Evolutionary conservation across 2,888 invertebrate species (phyloP), one percentile per base, ranked within the genome.

Genomic region (Pterobdella sp.): DNA sequence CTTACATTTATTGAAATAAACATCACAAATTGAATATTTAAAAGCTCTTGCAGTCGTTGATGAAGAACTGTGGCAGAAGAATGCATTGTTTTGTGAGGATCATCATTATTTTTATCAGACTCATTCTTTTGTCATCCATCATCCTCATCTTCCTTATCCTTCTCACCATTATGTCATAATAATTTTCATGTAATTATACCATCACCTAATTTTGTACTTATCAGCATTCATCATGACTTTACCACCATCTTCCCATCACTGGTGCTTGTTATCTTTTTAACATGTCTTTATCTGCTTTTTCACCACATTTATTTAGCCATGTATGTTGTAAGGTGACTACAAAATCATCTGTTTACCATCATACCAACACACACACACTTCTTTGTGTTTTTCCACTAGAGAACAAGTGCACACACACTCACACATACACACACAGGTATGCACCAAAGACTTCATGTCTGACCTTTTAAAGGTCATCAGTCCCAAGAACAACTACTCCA

Each of bases 401-500:
- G 10, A 42, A 14, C 49, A 42, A 42, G 7, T 22, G 10, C 7
- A 14, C 49, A 42, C 22, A 14, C 49, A 14, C 49, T 14, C 22
- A 7, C 49, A 42, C 22, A 7, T 22, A 42, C 22, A 14, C 49
- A 42, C 90, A 4, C 86, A 93, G 75, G 91, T 92, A 1, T 94
- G 94, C 82, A 79, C 89, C 80, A 94, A 94, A 85, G 97, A 98
- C 82, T 97, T 97, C 82, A 90, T 96, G 79, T 90, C 91, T 77
- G 88, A 88, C 77, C 82, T 88, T 74, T 86, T 88, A 37, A 87
- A 87, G 79, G 82, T 88, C 67, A 88, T 89, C 78, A 88, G 96
- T 26, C 96, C 97, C 18, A 97, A 97, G 85, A 94, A 96, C 84
- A 97, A 98, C 84, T 97, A 98, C 14, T 97, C 98, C 0, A 90